These are phyloP conservation scores for Cerceris ruficornis DNA, from an alignment of 2,888 invertebrate genomes.

Conservation along the genomic window DNA sequence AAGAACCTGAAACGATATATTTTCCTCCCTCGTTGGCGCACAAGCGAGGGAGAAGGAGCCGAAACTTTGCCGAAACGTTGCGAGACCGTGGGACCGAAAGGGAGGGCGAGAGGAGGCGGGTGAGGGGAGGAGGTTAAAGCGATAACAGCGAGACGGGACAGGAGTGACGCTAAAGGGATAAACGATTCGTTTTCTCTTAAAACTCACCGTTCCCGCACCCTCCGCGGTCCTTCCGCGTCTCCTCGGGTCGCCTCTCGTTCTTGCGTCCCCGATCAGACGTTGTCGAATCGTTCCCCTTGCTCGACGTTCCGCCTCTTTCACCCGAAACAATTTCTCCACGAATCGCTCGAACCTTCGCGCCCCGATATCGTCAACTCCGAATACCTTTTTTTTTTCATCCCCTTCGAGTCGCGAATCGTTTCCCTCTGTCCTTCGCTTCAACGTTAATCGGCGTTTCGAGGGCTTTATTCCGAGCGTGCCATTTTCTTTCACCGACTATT, in stretches of 20 bases:
- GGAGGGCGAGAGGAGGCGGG: constrained; percentile 44
- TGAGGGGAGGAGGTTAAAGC: constrained; percentile 51
- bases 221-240: neutral
- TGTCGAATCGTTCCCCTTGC: neutral
- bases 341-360: neutral
- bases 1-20: constrained; percentile 61
- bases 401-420: neutral
- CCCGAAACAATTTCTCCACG: neutral
- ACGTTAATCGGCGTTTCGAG: neutral
- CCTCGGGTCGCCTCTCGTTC: neutral
- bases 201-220: constrained; percentile 19
- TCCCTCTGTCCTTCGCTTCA: neutral
- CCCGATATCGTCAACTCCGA: neutral
- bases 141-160: constrained; percentile 58
- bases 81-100: constrained; percentile 23
- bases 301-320: neutral
- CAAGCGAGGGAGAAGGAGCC: neutral
- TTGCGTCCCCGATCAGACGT: neutral
- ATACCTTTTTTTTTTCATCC: neutral
- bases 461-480: neutral
- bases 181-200: constrained; percentile 57
- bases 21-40: constrained; percentile 23
- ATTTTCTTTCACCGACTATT: neutral
- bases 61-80: constrained; percentile 8
- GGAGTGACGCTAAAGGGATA: constrained; percentile 49